Conservation (phyloP, 2,797 vertebrate genomes). For the Loriculus beryllinus region DNA sequence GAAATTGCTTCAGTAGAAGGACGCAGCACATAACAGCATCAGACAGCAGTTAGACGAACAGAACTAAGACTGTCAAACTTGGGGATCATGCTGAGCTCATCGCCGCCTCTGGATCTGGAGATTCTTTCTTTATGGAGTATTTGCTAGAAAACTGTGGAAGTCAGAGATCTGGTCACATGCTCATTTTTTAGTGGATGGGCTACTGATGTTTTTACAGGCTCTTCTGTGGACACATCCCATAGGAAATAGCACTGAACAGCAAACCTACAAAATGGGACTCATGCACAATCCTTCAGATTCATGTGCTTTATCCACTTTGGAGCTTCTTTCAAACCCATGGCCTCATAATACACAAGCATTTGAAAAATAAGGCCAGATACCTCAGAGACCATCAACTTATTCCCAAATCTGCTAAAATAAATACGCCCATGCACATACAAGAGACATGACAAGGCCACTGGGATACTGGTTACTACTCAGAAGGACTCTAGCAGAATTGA, state of each 20-base stretch:
- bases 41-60: not conserved
- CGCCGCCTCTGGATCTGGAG: not conserved
- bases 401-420: not conserved
- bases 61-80: not conserved
- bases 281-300: not conserved
- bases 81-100: not conserved
- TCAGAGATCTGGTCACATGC: not conserved
- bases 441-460: not conserved
- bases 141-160: not conserved
- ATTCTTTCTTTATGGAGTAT: not conserved
- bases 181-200: not conserved
- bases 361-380: not conserved
- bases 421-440: fast-evolving
- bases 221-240: not conserved
- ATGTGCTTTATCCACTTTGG: not conserved
- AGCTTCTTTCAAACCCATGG: not conserved
- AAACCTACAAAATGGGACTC: not conserved
- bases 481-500: not conserved
- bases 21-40: not conserved
- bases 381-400: not conserved
- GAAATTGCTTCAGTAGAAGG: conserved; percentile 58
- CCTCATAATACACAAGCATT: not conserved
- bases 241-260: not conserved
- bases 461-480: not conserved
- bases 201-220: not conserved